Base-by-base conservation (phyloP, 1,140 invertebrate genomes). In the Zaprionus taronus region DNA sequence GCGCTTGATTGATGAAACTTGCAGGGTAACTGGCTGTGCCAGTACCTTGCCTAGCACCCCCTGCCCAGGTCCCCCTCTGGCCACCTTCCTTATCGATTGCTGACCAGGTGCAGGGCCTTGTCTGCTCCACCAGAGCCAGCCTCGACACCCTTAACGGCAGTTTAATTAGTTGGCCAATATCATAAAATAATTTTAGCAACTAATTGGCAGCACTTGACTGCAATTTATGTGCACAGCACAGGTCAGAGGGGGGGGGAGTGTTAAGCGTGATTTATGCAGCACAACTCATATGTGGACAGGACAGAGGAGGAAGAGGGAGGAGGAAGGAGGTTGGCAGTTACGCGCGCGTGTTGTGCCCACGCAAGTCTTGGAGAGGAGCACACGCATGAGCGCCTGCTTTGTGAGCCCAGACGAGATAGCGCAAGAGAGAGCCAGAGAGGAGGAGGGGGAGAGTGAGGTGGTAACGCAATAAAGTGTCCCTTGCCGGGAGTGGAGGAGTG, bases 131-230 rank as follows among this genome's bases (percentile, higher is more conserved):
- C 41, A 2, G 6, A 17, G 41, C 11, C 17, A 15, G 38, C 31
- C 31, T 11, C 31, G 31, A 34, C 62, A 58, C 15, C 49, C 69
- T 44, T 72, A 65, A 38, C 63, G 70, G 55, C 65, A 55, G 44
- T 83, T 87, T 89, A 89, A 87, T 87, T 89, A 87, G 84, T 89
- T 75, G 77, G 74, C 74, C 80, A 77, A 78, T 87, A 89, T 83
- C 80, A 87, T 87, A 79, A 89, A 86, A 86, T 87, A 86, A 86
- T 86, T 86, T 87, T 77, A 77, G 82, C 78, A 84, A 84, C 84
- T 89, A 89, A 89, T 89, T 89, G 84, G 84, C 84, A 89, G 81
- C 81, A 90, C 85, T 89, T 89, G 84, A 90, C 81, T 84, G 81
- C 85, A 90, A 89, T 89, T 89, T 84, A 90, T 90, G 69, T 36